Evolutionary conservation across 2,888 invertebrate genomes (phyloP), one percentile per base, ranked within the genome.

Genomic region (Dolichomitus sp.): DNA sequence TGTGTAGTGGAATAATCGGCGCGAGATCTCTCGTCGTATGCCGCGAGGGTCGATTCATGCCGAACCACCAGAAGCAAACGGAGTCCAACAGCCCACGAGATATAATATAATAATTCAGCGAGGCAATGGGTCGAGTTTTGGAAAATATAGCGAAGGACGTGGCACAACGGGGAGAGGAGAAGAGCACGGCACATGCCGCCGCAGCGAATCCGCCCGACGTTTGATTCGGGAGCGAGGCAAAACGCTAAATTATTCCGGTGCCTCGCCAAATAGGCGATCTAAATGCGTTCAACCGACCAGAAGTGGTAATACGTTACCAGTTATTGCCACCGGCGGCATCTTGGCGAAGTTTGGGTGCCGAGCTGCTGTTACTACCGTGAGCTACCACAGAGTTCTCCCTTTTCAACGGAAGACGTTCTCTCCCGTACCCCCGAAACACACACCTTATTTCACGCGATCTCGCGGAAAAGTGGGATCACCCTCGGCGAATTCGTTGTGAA

Each of bases 181-280:
- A 52, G 54, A 69, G 42, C 48, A 54, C 59, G 73, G 54, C 65
- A 48, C 78, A 66, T 66, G 82, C 63, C 63, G 69, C 68, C 66
- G 66, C 59, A 12, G 45, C 37, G 73, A 77, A 23, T 52, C 52
- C 23, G 23, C 27, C 54, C 48, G 57, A 77, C 63, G 80, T 77
- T 83, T 83, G 83, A 83, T 83, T 83, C 80, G 73, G 69, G 80
- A 80, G 78, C 83, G 81, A 52, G 78, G 88, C 87, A 88, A 89
- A 90, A 91, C 88, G 90, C 88, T 90, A 91, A 91, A 90, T 91
- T 91, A 91, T 91, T 90, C 91, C 87, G 87, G 80, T 81, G 84
- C 87, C 86, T 89, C 90, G 91, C 91, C 91, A 91, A 91, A 91
- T 91, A 90, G 91, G 89, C 91, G 91, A 91, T 91, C 91, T 91